A percentile compares a stretch with the other conserved stretches of the same genome.
Evolutionary conservation across 2,797 vertebrate species (phyloP).

Genomic region (Phyllotis vaccarum): DNA sequence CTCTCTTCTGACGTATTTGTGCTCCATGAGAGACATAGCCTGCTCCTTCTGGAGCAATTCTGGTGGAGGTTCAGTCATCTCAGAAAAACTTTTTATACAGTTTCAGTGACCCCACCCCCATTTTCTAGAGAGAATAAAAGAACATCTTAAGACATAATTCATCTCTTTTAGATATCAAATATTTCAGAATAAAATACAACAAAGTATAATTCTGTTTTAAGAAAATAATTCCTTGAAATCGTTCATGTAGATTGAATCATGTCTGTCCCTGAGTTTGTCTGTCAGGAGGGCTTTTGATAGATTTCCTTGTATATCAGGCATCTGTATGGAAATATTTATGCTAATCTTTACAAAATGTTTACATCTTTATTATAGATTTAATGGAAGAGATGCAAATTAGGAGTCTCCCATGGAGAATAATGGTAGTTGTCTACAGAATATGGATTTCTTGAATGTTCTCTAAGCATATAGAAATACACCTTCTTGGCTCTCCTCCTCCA

Average conservation of each 20-base stretch:
- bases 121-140: not conserved
- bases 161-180: not conserved
- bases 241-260: not conserved
- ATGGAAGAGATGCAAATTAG: not conserved
- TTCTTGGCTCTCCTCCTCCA: too few species aligned
- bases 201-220: too few species aligned
- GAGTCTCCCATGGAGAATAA: not conserved
- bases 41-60: not conserved
- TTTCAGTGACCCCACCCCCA: not conserved
- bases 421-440: not conserved
- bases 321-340: not conserved
- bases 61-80: fast-evolving
- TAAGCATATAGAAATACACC: not conserved
- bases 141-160: not conserved
- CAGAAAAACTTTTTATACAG: not conserved
- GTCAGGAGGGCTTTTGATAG: not conserved
- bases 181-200: not conserved
- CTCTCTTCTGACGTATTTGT: not conserved
- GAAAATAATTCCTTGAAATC: constrained; percentile 5
- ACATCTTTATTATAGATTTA: not conserved
- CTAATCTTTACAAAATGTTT: not conserved
- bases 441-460: not conserved
- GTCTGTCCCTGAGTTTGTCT: not conserved
- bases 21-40: not conserved
- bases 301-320: not conserved